Conservation (phyloP, 1,140 invertebrate species). For the Bicyclus anynana region DNA sequence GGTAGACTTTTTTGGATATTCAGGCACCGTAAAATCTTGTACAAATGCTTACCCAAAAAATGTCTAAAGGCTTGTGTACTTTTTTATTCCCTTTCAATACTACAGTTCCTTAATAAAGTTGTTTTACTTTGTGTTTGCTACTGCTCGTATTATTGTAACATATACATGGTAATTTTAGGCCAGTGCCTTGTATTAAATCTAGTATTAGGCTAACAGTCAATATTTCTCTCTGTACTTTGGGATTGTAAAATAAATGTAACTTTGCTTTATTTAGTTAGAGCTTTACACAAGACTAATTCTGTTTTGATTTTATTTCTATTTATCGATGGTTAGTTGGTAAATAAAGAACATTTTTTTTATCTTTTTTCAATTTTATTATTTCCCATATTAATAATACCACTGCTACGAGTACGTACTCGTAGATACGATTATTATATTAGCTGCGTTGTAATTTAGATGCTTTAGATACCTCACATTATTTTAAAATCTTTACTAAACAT, state of each 20-base stretch:
- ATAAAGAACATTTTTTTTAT: too few relatives aligned
- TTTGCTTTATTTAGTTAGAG: too few relatives aligned
- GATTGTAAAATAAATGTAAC: too few relatives aligned
- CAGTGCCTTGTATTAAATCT: conserved; percentile 41
- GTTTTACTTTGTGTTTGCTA: neutral
- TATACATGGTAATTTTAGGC: conserved; percentile 34
- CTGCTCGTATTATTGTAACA: conserved; percentile 7
- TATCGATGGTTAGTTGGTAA: too few relatives aligned
- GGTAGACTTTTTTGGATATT: too few relatives aligned
- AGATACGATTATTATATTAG: neutral
- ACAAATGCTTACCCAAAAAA: too few relatives aligned
- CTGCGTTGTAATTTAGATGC: neutral
- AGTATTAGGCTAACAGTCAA: neutral
- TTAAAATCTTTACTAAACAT: neutral
- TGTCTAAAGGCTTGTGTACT: too few relatives aligned
- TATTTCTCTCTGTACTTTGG: neutral
- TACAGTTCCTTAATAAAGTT: neutral
- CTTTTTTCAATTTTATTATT: neutral
- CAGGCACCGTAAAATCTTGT: too few relatives aligned
- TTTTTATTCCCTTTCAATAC: neutral
- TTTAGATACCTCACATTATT: neutral
- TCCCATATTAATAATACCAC: too few relatives aligned
- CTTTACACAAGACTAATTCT: too few relatives aligned
- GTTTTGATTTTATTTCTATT: too few relatives aligned
- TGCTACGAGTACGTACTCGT: too few relatives aligned